Conservation (phyloP, 1,140 invertebrate species). For the Leptestheria dahalacensis region DNA sequence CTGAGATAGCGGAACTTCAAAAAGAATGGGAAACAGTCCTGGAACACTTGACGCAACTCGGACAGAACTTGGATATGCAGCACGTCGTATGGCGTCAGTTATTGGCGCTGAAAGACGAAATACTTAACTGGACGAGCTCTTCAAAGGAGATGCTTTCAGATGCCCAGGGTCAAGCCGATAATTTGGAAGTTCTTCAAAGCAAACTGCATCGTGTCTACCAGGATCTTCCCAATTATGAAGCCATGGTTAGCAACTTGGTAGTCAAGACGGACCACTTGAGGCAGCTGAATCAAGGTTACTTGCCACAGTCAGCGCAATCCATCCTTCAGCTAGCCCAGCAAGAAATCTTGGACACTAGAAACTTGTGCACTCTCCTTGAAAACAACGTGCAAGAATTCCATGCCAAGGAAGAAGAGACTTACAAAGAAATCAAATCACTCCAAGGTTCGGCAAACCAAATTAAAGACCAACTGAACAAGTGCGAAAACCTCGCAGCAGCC, state of each 20-base stretch:
- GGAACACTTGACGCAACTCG: constrained; percentile 47
- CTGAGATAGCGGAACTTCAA: constrained; percentile 27
- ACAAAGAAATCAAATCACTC: constrained; percentile 46
- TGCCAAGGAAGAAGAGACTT: not conserved
- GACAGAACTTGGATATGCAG: constrained; percentile 70
- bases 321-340: constrained; percentile 52
- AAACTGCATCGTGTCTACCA: constrained; percentile 68
- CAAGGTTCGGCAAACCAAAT: constrained; percentile 53
- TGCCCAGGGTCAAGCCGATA: constrained; percentile 54
- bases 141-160: constrained; percentile 57
- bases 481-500: constrained; percentile 77
- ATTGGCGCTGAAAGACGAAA: constrained; percentile 63
- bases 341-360: constrained; percentile 41
- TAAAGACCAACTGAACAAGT: constrained; percentile 71
- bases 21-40: constrained; percentile 58
- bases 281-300: constrained; percentile 55
- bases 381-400: not conserved
- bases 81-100: constrained; percentile 82
- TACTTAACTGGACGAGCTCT: constrained; percentile 66
- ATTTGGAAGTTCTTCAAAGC: constrained; percentile 59
- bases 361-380: not conserved
- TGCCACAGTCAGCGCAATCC: constrained; percentile 48
- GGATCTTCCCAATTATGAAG: constrained; percentile 60
- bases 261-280: constrained; percentile 64
- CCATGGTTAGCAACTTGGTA: constrained; percentile 54